Percentiles rank a stretch among this genome's conserved stretches.
These are phyloP conservation scores for Taeniopygia guttata DNA, from an alignment of 2,797 vertebrate genomes.

Conservation along the genomic window DNA sequence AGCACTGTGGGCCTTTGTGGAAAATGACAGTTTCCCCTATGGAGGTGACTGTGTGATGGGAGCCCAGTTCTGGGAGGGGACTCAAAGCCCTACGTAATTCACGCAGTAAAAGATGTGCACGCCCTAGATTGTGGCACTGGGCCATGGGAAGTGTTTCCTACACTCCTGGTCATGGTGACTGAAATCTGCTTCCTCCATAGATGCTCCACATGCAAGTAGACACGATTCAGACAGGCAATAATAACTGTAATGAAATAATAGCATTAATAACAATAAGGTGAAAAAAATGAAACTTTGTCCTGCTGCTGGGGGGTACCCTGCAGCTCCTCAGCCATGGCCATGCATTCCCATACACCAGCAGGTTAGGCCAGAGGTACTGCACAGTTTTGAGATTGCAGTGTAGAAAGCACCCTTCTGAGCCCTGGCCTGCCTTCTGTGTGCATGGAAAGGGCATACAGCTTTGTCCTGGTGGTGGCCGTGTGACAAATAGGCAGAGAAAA, in stretches of 20 bases:
- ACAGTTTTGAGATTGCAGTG: neutral
- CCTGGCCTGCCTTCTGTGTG: neutral
- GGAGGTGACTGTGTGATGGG: neutral
- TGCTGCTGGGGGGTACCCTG: neutral
- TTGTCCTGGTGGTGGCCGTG: neutral
- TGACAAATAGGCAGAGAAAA: neutral
- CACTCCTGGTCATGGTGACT: neutral
- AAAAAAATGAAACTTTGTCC: neutral
- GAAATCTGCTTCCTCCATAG: conserved; percentile 5
- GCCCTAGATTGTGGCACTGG: neutral
- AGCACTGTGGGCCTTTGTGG: neutral
- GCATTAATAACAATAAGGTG: neutral
- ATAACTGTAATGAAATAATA: neutral
- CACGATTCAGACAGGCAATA: neutral
- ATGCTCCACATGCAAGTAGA: neutral
- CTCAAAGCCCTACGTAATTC: neutral
- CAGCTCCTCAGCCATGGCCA: neutral
- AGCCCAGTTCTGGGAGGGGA: neutral
- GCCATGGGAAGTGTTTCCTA: conserved; percentile 47
- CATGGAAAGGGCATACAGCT: neutral
- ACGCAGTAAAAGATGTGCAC: neutral
- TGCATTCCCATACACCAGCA: neutral
- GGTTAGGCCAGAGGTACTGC: neutral
- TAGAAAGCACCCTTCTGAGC: neutral
- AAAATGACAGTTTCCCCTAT: neutral